Base-by-base conservation (phyloP, 2,113 vertebrate species). In the Nymphicus hollandicus region DNA sequence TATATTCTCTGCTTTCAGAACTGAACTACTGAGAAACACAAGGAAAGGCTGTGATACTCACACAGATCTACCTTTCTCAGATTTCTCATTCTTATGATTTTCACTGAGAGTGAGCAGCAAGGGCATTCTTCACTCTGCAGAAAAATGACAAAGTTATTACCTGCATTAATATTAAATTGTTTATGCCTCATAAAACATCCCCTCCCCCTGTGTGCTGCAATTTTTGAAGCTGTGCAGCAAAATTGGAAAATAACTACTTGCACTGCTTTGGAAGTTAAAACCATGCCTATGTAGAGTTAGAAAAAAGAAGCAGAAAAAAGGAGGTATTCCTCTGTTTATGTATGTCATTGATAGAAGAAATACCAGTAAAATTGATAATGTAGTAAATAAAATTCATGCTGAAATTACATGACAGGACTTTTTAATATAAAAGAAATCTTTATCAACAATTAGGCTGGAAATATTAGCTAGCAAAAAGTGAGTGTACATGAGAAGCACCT, bases 71-170 rank as follows among this genome's bases (percentile, higher is more conserved):
- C 82, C 46, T 94, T 96, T 80, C 94, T 92, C 71, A 97, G 81
- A 63, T 97, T 96, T 96, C 84, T 96, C 81, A 97, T 96, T 89
- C 95, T 80, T 80, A 97, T 12, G 8, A 96, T 90, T 96, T 94
- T 97, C 56, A 97, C 93, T 55, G 71, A 88, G 27, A 97, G 60
- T 14, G 27, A 95, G 33, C 33, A 91, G 79, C 95, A 97, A 0
- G 96, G 96, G 8, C 94, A 96, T 93, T 96, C 95, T 64, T 96
- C 93, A n/a, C 17, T 55, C 95, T 97, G 89, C 64, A 86, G 41
- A 46, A 85, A 76, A 94, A 70, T 46, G 7, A 53, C 9, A 68
- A 81, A 39, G 23, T 43, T 65, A 52, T 81, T 74, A 68, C 18
- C 9, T 31, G 13, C 18, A 49, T 76, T 22, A 61, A 61, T 22